phyloP scores from a whole-genome alignment of 2,888 invertebrate genomes.

The Cephalotes varians region DNA sequence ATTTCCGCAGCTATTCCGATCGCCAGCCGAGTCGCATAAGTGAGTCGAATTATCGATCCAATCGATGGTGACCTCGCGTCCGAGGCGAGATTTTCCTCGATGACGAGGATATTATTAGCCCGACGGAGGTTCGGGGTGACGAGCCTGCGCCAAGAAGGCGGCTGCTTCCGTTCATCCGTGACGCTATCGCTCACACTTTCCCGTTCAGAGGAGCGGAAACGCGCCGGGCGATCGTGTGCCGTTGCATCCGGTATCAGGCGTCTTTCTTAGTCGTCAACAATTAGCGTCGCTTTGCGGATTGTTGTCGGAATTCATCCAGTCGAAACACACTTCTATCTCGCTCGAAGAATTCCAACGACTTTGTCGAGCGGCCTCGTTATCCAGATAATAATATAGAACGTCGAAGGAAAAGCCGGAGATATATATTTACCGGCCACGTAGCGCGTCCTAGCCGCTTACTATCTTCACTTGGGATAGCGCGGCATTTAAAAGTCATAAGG shows the following conservation, averaged over 20 bases:
- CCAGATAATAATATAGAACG: slow-evolving; percentile 13
- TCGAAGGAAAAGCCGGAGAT: not conserved
- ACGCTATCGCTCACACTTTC: slow-evolving; percentile 68
- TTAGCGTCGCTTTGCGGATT: slow-evolving; percentile 40
- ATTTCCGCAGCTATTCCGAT: slow-evolving; percentile 25
- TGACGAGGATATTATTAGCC: slow-evolving; percentile 74
- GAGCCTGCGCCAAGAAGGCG: slow-evolving; percentile 68
- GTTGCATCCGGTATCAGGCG: slow-evolving; percentile 39
- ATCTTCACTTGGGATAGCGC: not conserved
- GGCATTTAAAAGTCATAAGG: slow-evolving; percentile 13
- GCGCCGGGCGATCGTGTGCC: slow-evolving; percentile 26
- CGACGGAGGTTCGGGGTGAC: slow-evolving; percentile 51
- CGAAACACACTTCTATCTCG: slow-evolving; percentile 36
- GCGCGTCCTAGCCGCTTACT: not conserved
- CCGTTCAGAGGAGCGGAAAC: slow-evolving; percentile 42
- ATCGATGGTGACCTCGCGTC: slow-evolving; percentile 37
- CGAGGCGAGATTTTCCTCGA: slow-evolving; percentile 40
- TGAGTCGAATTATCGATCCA: slow-evolving; percentile 62
- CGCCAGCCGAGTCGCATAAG: slow-evolving; percentile 6
- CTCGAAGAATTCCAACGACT: not conserved
- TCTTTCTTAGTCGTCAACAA: slow-evolving; percentile 41
- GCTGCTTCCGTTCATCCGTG: slow-evolving; percentile 69
- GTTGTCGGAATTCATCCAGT: slow-evolving; percentile 30
- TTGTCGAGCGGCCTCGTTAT: slow-evolving; percentile 11
- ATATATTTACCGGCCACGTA: slow-evolving; percentile 13